Base-by-base conservation (phyloP, 2,797 vertebrate genomes). In the Lepilemur septentrionalis region DNA sequence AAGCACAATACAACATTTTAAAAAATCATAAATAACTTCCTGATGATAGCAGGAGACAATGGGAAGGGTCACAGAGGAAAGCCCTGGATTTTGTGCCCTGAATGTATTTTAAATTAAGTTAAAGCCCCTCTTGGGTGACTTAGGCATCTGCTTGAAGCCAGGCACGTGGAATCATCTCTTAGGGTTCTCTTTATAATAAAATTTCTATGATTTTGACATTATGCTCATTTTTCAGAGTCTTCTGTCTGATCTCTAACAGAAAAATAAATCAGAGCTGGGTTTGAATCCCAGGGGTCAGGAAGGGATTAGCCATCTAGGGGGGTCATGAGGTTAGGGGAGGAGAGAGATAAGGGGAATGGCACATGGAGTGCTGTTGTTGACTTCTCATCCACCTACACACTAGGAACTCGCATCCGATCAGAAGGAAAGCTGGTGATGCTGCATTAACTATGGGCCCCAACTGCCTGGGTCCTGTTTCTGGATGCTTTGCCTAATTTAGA, bases 361-460 rank as follows among this genome's bases (percentile, higher is more conserved):
- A 2, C 38, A 2, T 30, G 2, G 0, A 30, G 1, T 32, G 38
- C 59, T 28, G 5, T 9, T 13, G 0, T 17, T 55, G n/a, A 28
- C 3, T 15, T 30, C 14, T 7, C 6, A 0, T 15, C 5, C 5
- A 28, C 67, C 43, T 32, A 20, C 63, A 4, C 11, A 23, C 11
- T 11, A 0, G 57, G 38, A 11, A 12, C 69, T 38, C 32, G 22
- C 11, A 5, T 22, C 41, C 23, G 1, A 57, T 57, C 38, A 18
- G 72, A 30, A 30, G 43, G 61, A 28, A 59, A 32, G 28, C 81
- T 32, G 38, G 55, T 7, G 41, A 41, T 23, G 48, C 89, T 72
- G 22, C 67, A 18, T 52, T 65, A 25, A 52, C 32, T 12, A 3
- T n/a, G 38, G 61, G 38, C n/a, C 50, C 65, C 18, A 41, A 30